phyloP scores from a whole-genome alignment of 2,113 vertebrate genomes.

The Telmatochromis sp. region DNA sequence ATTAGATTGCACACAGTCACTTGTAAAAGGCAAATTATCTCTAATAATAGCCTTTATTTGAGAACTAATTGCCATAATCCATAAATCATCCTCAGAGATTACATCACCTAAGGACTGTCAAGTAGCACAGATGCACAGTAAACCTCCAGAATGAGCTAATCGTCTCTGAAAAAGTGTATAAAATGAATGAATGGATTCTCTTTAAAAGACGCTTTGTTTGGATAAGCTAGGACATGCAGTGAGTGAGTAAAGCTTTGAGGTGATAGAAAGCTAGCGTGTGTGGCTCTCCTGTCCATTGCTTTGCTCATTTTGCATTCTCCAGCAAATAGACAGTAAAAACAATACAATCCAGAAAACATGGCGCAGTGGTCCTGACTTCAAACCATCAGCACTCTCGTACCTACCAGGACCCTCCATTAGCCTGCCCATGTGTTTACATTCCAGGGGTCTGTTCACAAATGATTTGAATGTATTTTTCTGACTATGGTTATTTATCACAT shows the following conservation, averaged over 20 bases:
- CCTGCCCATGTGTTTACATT: slow-evolving; percentile 50
- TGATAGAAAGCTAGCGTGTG: background rate
- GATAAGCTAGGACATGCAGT: slow-evolving; percentile 2
- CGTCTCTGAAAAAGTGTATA: slow-evolving; percentile 20
- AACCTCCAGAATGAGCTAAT: slow-evolving; percentile 25
- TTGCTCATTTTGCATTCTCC: background rate
- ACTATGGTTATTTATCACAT: slow-evolving; percentile 68
- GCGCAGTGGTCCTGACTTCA: background rate
- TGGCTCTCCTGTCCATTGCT: background rate
- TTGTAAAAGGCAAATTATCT: slow-evolving; percentile 26
- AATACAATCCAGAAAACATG: background rate
- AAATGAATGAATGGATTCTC: slow-evolving; percentile 7
- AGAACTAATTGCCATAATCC: slow-evolving; percentile 50
- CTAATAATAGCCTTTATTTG: slow-evolving; percentile 52
- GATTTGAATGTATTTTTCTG: slow-evolving; percentile 32
- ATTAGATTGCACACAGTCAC: background rate
- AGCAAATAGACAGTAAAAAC: background rate
- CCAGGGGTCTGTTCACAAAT: slow-evolving; percentile 39
- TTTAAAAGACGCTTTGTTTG: slow-evolving; percentile 3
- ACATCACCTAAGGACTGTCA: slow-evolving; percentile 43
- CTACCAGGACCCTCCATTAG: slow-evolving; percentile 50
- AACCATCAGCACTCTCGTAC: background rate
- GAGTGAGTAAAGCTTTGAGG: background rate
- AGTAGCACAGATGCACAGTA: slow-evolving; percentile 35
- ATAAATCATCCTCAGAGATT: slow-evolving; percentile 44